phyloP scores from a whole-genome alignment of 2,888 invertebrate species.

The Microplitis manilae region DNA sequence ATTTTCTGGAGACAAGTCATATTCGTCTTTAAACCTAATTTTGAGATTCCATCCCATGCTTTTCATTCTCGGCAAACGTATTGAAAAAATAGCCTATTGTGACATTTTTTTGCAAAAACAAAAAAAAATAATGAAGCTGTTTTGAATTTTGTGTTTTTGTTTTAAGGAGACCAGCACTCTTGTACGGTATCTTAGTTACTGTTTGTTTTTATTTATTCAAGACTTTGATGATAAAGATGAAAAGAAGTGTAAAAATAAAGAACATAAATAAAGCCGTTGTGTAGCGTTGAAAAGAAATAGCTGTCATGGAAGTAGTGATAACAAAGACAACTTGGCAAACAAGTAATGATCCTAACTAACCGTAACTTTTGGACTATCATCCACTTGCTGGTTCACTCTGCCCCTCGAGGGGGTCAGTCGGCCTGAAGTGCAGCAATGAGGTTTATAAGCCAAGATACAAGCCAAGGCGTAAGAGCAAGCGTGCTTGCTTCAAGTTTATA shows the following conservation, averaged over 20 bases:
- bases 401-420: no score
- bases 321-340: slow-evolving; percentile 8
- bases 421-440: background rate
- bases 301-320: background rate
- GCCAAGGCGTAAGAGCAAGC: background rate
- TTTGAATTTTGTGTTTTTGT: background rate
- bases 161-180: background rate
- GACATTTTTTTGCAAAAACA: background rate
- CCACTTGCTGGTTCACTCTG: slow-evolving; percentile 1
- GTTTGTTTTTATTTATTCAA: slow-evolving; percentile 12
- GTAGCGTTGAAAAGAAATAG: slow-evolving; percentile 2
- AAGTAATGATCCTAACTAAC: slow-evolving; percentile 15
- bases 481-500: slow-evolving; percentile 10
- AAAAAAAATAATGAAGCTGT: background rate
- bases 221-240: background rate
- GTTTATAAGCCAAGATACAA: slow-evolving; percentile 4
- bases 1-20: no score
- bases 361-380: slow-evolving; percentile 16
- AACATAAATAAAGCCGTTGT: background rate
- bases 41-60: background rate
- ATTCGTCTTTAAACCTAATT: no score
- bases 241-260: slow-evolving; percentile 2
- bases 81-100: background rate
- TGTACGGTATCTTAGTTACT: background rate
- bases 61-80: background rate